These are phyloP conservation scores for Bombylius major DNA, from an alignment of 2,888 invertebrate species.

Conservation along the genomic window DNA sequence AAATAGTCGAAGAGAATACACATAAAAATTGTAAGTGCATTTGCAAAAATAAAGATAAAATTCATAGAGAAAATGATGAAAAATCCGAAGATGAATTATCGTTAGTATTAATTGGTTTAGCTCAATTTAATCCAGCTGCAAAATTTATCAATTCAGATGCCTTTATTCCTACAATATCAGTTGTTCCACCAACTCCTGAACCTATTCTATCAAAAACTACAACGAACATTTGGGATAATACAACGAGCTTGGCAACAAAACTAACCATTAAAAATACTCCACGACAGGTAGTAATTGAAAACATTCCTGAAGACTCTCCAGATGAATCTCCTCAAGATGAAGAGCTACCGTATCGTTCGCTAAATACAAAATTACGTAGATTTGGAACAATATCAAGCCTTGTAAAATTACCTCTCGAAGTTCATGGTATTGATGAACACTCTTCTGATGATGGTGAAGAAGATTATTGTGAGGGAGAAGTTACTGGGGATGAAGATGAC, in stretches of 20 bases:
- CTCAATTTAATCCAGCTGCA: conserved; percentile 40
- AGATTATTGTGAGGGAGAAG: conserved; percentile 17
- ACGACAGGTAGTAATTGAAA: conserved; percentile 29
- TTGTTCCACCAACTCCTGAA: conserved; percentile 64
- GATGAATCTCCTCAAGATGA: conserved; percentile 59
- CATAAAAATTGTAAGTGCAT: conserved; percentile 24
- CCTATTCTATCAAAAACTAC: conserved; percentile 31
- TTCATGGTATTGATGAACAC: conserved; percentile 36
- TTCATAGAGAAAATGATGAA: conserved; percentile 17
- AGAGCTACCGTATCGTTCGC: conserved; percentile 59
- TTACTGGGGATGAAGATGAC: conserved; percentile 11
- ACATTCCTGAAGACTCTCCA: conserved; percentile 48
- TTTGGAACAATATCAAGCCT: conserved; percentile 63
- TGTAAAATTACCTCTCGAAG: conserved; percentile 50
- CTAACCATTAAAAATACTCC: conserved; percentile 30
- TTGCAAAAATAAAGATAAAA: conserved; percentile 13
- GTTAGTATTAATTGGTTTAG: conserved; percentile 53
- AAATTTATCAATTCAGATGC: conserved; percentile 40
- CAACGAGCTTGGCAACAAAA: conserved; percentile 32
- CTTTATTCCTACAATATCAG: conserved; percentile 54
- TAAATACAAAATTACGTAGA: conserved; percentile 41
- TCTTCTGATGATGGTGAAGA: conserved; percentile 36
- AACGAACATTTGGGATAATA: conserved; percentile 34
- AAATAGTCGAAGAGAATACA: conserved; percentile 6
- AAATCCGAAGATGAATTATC: conserved; percentile 52